These are phyloP conservation scores for Himantopus leucocephalus DNA, from an alignment of 2,113 vertebrate species.

Conservation along the genomic window DNA sequence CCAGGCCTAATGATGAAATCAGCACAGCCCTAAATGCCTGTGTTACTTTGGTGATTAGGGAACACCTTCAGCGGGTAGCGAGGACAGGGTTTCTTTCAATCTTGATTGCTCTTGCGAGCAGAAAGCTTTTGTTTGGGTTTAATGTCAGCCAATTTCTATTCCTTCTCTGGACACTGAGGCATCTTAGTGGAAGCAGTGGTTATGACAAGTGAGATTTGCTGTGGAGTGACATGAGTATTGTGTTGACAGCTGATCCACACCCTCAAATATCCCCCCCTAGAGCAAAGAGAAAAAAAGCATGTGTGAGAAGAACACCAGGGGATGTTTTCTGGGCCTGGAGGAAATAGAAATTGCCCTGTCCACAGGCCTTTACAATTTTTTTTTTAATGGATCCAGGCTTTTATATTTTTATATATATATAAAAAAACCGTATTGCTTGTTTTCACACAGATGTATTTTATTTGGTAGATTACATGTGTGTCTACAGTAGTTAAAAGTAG, in stretches of 20 bases:
- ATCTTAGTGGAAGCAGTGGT: not conserved
- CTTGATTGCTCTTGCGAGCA: not conserved
- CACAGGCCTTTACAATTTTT: not conserved
- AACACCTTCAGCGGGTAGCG: rapidly evolving
- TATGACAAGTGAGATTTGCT: not conserved
- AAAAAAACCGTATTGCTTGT: not conserved
- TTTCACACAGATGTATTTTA: not conserved
- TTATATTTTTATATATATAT: not conserved
- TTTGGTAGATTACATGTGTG: not conserved
- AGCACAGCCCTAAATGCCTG: rapidly evolving
- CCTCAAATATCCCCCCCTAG: not conserved
- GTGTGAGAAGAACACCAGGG: not conserved
- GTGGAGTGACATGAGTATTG: not conserved
- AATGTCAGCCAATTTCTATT: not conserved
- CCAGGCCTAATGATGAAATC: not conserved
- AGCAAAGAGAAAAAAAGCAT: not conserved
- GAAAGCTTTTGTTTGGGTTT: not conserved
- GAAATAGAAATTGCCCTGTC: not conserved
- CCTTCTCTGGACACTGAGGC: not conserved
- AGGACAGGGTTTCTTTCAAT: not conserved
- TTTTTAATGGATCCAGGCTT: not conserved
- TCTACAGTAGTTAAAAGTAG: not conserved
- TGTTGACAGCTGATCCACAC: not conserved
- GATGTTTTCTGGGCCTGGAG: not conserved
- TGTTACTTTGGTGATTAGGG: too few relatives aligned